Evolutionary conservation across 2,888 invertebrate genomes (phyloP).

Genomic region (Drosophila multiciliata): DNA sequence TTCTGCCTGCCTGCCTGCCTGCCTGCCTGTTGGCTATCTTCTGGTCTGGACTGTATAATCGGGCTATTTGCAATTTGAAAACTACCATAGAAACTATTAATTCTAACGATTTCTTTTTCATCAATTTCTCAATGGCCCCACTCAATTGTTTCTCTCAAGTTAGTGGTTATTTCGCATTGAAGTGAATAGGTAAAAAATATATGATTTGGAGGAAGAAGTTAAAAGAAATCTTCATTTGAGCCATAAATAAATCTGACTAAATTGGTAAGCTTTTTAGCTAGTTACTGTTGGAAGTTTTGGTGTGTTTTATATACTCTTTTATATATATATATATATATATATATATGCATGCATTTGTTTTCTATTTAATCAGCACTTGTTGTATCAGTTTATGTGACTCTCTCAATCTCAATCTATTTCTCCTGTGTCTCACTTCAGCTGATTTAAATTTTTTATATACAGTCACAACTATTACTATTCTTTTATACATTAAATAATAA

Average conservation of each 20-base stretch:
- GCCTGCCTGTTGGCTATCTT: neutral
- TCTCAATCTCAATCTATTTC: neutral
- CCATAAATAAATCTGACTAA: neutral
- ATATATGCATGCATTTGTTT: neutral
- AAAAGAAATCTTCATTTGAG: neutral
- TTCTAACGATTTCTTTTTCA: neutral
- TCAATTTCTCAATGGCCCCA: neutral
- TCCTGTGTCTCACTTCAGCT: neutral
- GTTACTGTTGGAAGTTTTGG: neutral
- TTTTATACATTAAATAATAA: neutral
- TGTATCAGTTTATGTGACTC: neutral
- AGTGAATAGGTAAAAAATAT: neutral
- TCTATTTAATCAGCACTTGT: neutral
- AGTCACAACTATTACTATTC: neutral
- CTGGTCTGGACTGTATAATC: neutral
- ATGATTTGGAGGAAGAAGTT: neutral
- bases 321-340: no score
- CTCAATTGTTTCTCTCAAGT: neutral
- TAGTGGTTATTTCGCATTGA: neutral
- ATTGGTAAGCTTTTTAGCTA: neutral
- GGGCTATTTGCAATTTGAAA: slow-evolving; percentile 6
- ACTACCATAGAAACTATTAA: neutral
- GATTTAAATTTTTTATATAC: neutral
- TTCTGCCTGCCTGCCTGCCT: neutral
- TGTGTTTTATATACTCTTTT: neutral